Conservation (phyloP, 2,888 invertebrate genomes). For the Plagodis dolabraria region DNA sequence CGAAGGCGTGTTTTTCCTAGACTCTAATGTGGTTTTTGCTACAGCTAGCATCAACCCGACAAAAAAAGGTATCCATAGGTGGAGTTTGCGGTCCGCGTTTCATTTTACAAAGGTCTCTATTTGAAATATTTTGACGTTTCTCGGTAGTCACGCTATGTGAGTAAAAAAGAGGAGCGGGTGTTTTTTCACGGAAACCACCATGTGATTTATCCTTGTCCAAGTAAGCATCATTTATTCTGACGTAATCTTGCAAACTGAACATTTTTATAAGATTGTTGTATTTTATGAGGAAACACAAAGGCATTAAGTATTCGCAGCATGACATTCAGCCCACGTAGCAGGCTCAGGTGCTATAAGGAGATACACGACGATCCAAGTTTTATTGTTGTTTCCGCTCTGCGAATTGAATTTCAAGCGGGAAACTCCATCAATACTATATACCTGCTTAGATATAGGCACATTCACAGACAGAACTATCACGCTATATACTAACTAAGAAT, state of each 20-base stretch:
- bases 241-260: not conserved
- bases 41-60: constrained; percentile 60
- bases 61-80: constrained; percentile 71
- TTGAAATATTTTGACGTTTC: constrained; percentile 82
- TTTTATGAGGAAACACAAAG: not conserved
- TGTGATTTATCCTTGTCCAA: constrained; percentile 55
- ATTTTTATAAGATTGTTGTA: not conserved
- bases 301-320: constrained; percentile 12
- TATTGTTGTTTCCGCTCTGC: constrained; percentile 82
- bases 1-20: constrained; percentile 54
- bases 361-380: constrained; percentile 71
- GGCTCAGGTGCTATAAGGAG: constrained; percentile 74
- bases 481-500: too few relatives aligned
- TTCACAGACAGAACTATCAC: too few relatives aligned
- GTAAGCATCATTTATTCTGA: constrained; percentile 29
- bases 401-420: constrained; percentile 82
- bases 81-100: constrained; percentile 63
- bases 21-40: constrained; percentile 45
- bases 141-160: constrained; percentile 59
- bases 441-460: constrained; percentile 21
- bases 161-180: constrained; percentile 51
- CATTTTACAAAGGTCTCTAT: constrained; percentile 60
- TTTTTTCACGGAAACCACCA: constrained; percentile 65
- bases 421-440: constrained; percentile 63
- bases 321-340: constrained; percentile 69